A percentile compares a stretch with the other conserved stretches of the same genome.
Conservation (phyloP, 2,113 vertebrate genomes). For the Tragelaphus strepsiceros region DNA sequence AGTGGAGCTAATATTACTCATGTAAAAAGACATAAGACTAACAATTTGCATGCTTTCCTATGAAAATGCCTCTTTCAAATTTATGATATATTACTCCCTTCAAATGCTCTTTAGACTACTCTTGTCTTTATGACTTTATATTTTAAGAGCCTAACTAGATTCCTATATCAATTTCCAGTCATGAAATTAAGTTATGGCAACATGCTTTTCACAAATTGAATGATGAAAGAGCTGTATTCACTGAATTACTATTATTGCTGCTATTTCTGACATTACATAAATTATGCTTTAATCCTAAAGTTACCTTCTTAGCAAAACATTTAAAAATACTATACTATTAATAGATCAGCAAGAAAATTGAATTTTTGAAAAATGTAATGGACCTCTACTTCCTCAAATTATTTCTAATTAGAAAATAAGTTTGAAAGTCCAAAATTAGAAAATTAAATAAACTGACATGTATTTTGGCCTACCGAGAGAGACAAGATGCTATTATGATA, state of each 20-base stretch:
- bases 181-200: slow-evolving; percentile 43
- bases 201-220: slow-evolving; percentile 52
- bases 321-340: not conserved
- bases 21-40: not conserved
- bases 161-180: slow-evolving; percentile 38
- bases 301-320: not conserved
- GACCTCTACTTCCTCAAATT: slow-evolving; percentile 11
- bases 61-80: not conserved
- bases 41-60: not conserved
- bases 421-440: slow-evolving; percentile 7
- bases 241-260: slow-evolving; percentile 19
- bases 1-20: not conserved
- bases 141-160: slow-evolving; percentile 43
- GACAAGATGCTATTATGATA: not conserved
- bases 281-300: slow-evolving; percentile 36
- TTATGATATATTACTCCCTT: slow-evolving; percentile 27
- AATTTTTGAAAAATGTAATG: slow-evolving; percentile 1
- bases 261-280: slow-evolving; percentile 25
- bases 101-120: slow-evolving; percentile 27
- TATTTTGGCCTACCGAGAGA: not conserved
- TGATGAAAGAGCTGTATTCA: not conserved
- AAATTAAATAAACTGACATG: not conserved
- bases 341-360: slow-evolving; percentile 24
- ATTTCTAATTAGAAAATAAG: slow-evolving; percentile 9
- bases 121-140: slow-evolving; percentile 13